Evolutionary conservation across 2,888 invertebrate species (phyloP).

Genomic region (Buathra laborator): DNA sequence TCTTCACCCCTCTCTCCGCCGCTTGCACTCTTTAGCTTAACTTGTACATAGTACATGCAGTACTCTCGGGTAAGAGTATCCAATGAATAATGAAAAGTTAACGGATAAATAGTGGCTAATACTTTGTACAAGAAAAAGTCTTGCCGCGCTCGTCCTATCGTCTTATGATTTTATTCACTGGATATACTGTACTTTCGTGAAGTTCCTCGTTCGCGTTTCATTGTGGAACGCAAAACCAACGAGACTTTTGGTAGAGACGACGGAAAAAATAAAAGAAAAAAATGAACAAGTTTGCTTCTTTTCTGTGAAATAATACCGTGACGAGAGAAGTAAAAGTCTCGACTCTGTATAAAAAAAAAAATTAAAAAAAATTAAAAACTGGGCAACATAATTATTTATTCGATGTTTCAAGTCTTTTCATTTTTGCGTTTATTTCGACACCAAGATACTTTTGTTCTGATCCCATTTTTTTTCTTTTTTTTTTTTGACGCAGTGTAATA

Average conservation of each 20-base stretch:
- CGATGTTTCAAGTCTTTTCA: not conserved
- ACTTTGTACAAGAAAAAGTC: slow-evolving; percentile 57
- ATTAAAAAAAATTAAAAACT: not conserved
- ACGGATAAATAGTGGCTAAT: slow-evolving; percentile 78
- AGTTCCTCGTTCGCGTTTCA: not conserved
- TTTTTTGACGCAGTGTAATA: not conserved
- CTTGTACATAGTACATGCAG: slow-evolving; percentile 6
- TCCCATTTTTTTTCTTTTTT: not conserved
- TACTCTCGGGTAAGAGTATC: slow-evolving; percentile 36
- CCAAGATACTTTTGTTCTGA: not conserved
- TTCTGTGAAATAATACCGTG: slow-evolving; percentile 1
- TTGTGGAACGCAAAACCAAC: not conserved
- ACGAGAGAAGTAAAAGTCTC: not conserved
- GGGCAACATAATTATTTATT: not conserved
- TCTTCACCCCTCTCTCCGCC: not conserved
- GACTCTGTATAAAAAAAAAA: not conserved
- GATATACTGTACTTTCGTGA: not conserved
- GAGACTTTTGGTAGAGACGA: not conserved
- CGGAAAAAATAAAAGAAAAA: not conserved
- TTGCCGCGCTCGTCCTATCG: slow-evolving; percentile 24
- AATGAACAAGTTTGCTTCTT: not conserved
- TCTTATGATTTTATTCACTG: not conserved
- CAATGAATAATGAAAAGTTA: slow-evolving; percentile 73
- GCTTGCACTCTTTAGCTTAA: slow-evolving; percentile 27
- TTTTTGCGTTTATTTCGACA: not conserved